A percentile compares a stretch with the other conserved stretches of the same genome.
phyloP scores from a whole-genome alignment of 2,797 vertebrate species.

The Zalophus californianus region DNA sequence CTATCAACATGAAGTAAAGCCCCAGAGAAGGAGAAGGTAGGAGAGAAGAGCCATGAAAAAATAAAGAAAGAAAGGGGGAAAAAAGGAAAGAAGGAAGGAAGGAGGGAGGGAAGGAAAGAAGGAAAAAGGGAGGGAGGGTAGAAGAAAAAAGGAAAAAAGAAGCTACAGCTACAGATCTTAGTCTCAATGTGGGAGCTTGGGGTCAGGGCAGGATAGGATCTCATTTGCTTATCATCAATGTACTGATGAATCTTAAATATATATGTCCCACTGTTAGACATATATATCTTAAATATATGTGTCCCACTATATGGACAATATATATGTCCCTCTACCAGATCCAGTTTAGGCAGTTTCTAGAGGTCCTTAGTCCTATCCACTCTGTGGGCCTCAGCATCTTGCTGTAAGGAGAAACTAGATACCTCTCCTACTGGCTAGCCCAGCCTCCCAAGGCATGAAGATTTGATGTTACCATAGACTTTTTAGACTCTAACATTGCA shows the following conservation, averaged over 20 bases:
- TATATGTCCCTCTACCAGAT: not conserved
- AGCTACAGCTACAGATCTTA: not conserved
- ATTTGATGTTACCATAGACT: not conserved
- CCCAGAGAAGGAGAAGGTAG: not conserved
- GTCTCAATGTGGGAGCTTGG: not conserved
- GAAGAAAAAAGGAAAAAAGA: not conserved
- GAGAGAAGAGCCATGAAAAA: not conserved
- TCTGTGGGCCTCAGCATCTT: not conserved
- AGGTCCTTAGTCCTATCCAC: not conserved
- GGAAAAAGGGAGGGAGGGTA: too few relatives aligned
- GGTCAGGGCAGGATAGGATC: not conserved
- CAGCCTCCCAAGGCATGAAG: not conserved
- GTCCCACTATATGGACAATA: too few relatives aligned
- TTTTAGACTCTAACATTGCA: not conserved
- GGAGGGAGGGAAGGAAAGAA: not conserved
- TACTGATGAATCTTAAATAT: not conserved
- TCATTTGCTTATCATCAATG: not conserved
- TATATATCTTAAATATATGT: not conserved
- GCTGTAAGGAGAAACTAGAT: not conserved
- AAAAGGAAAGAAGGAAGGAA: too few relatives aligned
- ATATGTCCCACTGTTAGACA: too few relatives aligned
- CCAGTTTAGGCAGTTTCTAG: not conserved
- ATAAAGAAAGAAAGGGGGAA: not conserved
- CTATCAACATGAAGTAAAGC: not conserved
- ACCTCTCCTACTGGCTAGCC: not conserved